Percentiles rank a stretch among this genome's conserved stretches.
Conservation (phyloP, 1,140 invertebrate species). For the Agrypnia vestita region DNA sequence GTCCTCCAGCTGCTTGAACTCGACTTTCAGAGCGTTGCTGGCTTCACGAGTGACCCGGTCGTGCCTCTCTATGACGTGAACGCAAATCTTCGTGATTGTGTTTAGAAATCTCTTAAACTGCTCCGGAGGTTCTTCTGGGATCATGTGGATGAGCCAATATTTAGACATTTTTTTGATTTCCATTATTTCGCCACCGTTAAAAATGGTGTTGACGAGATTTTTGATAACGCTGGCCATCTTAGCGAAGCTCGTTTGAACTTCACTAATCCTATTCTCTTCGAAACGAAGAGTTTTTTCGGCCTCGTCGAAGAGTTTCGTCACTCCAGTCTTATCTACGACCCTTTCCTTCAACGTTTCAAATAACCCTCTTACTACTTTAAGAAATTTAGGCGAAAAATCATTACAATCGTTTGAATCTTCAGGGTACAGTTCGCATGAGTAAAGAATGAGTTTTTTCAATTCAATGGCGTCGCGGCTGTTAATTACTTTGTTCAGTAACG, state of each 20-base stretch:
- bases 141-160: background rate
- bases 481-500: background rate
- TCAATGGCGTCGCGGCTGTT: background rate
- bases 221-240: background rate
- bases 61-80: background rate
- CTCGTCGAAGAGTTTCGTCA: background rate
- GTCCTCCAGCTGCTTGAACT: background rate
- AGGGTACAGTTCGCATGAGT: too few species aligned
- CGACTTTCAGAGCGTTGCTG: background rate
- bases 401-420: too few species aligned
- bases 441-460: too few species aligned
- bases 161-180: background rate
- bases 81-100: background rate
- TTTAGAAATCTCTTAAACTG: background rate
- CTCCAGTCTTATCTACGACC: background rate
- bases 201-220: background rate
- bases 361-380: background rate
- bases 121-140: background rate
- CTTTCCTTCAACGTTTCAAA: background rate
- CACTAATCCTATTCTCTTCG: background rate
- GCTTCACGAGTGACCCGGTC: background rate
- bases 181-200: background rate
- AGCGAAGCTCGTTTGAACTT: background rate
- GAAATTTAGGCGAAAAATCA: background rate
- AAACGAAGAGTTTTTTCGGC: background rate